Conservation (phyloP, 30 jellyfish, hydroid and myxozoan genomes). For the Chironex yamaguchii region DNA sequence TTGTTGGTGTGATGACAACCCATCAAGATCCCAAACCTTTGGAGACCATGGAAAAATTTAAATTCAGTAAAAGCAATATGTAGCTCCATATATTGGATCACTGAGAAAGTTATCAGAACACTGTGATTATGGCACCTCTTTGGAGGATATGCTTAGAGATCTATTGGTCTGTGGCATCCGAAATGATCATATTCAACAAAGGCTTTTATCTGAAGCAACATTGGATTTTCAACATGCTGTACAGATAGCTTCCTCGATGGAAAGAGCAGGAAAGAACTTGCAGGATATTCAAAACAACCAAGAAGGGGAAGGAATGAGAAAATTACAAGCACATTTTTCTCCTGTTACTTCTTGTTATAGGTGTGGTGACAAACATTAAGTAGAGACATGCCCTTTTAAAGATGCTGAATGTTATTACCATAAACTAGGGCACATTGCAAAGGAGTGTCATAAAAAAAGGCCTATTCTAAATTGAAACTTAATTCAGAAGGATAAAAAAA, state of each 20-base stretch:
- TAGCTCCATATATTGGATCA: background rate
- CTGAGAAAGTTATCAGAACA: background rate
- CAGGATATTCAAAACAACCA: constrained; percentile 7
- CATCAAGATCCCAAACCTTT: constrained; percentile 51
- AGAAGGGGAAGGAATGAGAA: constrained; percentile 1
- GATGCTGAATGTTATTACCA: constrained; percentile 26
- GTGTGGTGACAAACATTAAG: constrained; percentile 33
- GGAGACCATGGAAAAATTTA: constrained; percentile 36
- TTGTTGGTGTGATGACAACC: constrained; percentile 32
- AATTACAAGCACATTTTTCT: background rate
- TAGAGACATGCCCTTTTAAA: constrained; percentile 43
- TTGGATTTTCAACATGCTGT: too few relatives aligned
- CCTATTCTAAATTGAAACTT: too few relatives aligned
- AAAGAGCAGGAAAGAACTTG: constrained; percentile 6
- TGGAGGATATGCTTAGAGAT: constrained; percentile 21
- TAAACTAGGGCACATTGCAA: too few relatives aligned
- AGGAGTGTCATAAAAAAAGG: too few relatives aligned
- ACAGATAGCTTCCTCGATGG: constrained; percentile 21
- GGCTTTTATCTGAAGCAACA: constrained; percentile 29
- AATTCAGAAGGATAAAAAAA: too few relatives aligned
- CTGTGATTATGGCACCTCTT: constrained; percentile 26
- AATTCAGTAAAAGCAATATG: constrained; percentile 32
- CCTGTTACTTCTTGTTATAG: constrained; percentile 1
- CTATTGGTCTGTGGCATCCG: constrained; percentile 34
- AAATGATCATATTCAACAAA: constrained; percentile 13